Base-by-base conservation (phyloP, 1,140 invertebrate species). In the Nephotettix cincticeps region DNA sequence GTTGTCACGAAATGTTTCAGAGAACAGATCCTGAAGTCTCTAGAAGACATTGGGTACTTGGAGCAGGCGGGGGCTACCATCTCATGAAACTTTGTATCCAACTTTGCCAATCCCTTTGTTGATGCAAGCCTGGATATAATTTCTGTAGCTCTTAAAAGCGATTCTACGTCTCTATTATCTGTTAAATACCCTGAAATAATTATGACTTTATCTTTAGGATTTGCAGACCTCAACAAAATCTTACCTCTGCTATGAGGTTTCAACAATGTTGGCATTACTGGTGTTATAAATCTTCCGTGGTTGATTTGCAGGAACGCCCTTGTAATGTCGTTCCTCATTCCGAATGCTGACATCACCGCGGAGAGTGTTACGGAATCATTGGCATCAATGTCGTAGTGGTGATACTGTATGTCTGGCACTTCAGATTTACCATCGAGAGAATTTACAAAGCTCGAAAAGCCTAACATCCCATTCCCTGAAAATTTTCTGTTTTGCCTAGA, bases 1-100 rank as follows among this genome's bases (percentile, higher is more conserved):
- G 93, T 95, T 89, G 93, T 92, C 0, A 91, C 89, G 58, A 93
- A 90, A 21, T 92, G 92, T 25, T 92, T 82, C 11, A 93, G 91
- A 76, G 93, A 89, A 78, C 94, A 96, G 76, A 93, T 93, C 83
- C 93, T 89, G 76, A 95, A 95, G 1, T 86, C 86, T 71, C 95
- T 92, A 1, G 88, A 88, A 17, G 86, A 87, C 77, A 93, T 93
- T 72, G 85, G 84, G 27, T 87, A 83, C 51, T 90, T 84, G 71
- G 85, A 87, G 77, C 94, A 96, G 17, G 91, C 92, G 0, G 91
- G 92, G 72, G 94, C 79, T 1, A 90, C 89, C 2, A 87, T 86
- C 43, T 84, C 84, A 77, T 94, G 91, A 1, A 95, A 73, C 63
- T 51, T 69, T 4, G 43, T 51, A 2, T 66, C 71, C n/a, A 69